phyloP scores from a whole-genome alignment of 2,888 invertebrate genomes.

The Scrobipalpa costella region DNA sequence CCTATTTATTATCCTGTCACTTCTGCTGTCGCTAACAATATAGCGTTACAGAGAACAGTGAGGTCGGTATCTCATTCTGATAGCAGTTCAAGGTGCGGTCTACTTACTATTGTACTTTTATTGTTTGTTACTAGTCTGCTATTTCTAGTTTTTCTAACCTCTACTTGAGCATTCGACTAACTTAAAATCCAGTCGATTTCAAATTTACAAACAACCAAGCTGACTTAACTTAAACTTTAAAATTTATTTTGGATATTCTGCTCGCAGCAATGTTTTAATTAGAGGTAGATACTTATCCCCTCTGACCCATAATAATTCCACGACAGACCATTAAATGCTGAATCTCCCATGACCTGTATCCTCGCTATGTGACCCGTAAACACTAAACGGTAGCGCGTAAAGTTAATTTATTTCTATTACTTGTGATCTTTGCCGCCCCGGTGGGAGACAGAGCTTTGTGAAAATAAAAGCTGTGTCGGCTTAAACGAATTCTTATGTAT shows the following conservation, averaged over 20 bases:
- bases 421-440: not conserved
- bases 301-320: not conserved
- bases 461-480: not conserved
- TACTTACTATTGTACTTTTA: too few relatives aligned
- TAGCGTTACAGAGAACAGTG: not conserved
- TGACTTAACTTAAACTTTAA: too few relatives aligned
- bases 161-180: too few relatives aligned
- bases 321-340: not conserved
- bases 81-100: too few relatives aligned
- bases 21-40: not conserved
- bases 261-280: too few relatives aligned
- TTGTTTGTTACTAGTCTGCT: too few relatives aligned
- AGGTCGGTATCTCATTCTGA: not conserved
- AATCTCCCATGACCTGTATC: not conserved
- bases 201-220: too few relatives aligned
- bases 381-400: not conserved
- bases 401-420: slow-evolving; percentile 6
- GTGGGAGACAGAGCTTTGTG: not conserved
- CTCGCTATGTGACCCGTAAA: not conserved
- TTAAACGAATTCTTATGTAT: slow-evolving; percentile 9
- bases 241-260: too few relatives aligned
- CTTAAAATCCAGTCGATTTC: too few relatives aligned
- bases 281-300: not conserved
- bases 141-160: too few relatives aligned
- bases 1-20: not conserved